These are phyloP conservation scores for Euzophera pinguis DNA, from an alignment of 2,888 invertebrate genomes.

Conservation along the genomic window DNA sequence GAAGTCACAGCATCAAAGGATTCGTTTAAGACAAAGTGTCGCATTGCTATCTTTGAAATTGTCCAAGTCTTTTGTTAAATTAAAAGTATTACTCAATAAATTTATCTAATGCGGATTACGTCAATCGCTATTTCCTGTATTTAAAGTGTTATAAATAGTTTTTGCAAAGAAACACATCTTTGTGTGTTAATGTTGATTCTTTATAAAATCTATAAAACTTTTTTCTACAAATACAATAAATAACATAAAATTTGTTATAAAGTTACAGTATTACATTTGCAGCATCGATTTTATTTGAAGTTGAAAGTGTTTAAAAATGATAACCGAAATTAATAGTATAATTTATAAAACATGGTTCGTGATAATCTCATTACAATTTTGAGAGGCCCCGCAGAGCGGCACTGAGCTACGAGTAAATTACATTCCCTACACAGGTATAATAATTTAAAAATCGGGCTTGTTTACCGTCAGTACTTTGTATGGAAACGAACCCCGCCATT, in stretches of 20 bases:
- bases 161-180: too few relatives aligned
- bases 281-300: too few relatives aligned
- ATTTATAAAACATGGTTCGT: neutral
- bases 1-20: conserved; percentile 57
- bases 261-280: too few relatives aligned
- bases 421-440: neutral
- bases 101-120: neutral
- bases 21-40: conserved; percentile 50
- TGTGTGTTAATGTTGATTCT: too few relatives aligned
- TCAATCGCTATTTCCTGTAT: neutral
- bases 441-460: neutral
- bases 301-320: too few relatives aligned
- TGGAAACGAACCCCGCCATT: conserved; percentile 7
- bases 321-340: conserved; percentile 6
- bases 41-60: conserved; percentile 46
- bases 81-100: conserved; percentile 13
- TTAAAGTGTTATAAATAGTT: neutral
- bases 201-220: too few relatives aligned
- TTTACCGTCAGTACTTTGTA: neutral
- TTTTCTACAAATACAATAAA: too few relatives aligned
- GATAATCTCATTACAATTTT: conserved; percentile 3
- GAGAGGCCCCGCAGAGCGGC: neutral
- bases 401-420: neutral
- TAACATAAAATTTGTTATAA: too few relatives aligned
- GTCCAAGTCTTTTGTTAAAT: conserved; percentile 24